These are phyloP conservation scores for Aleiodes testaceus DNA, from an alignment of 2,888 invertebrate species.

Conservation along the genomic window DNA sequence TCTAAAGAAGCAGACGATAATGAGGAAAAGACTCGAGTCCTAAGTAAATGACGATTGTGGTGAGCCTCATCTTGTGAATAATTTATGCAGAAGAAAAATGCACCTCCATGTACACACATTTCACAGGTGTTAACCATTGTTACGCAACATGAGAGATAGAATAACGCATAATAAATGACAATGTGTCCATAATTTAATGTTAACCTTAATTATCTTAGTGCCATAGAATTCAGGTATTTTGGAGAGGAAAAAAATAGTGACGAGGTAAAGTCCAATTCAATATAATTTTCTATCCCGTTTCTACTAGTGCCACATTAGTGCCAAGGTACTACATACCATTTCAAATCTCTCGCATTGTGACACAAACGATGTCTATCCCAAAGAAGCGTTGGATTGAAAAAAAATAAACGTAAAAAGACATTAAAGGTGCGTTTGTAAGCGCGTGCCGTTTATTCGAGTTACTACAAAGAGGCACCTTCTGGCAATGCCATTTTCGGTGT, in stretches of 20 bases:
- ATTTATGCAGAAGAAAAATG: neutral
- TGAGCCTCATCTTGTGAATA: neutral
- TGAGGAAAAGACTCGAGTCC: neutral
- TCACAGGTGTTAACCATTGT: conserved; percentile 30
- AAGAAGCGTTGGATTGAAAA: conserved; percentile 8
- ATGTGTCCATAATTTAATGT: neutral
- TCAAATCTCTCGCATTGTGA: conserved; percentile 34
- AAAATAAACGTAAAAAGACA: conserved; percentile 7
- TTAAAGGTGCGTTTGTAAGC: conserved; percentile 13
- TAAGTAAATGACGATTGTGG: conserved; percentile 12
- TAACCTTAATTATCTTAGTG: conserved; percentile 4
- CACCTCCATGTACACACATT: too few relatives aligned
- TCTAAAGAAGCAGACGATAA: neutral
- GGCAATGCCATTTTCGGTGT: conserved; percentile 17
- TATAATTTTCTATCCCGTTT: conserved; percentile 32
- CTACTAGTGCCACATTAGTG: conserved; percentile 44
- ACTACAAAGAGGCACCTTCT: neutral
- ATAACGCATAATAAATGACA: conserved; percentile 36
- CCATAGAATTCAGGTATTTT: neutral
- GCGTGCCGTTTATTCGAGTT: neutral
- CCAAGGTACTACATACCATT: conserved; percentile 49
- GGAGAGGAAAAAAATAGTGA: neutral
- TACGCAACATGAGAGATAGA: conserved; percentile 28
- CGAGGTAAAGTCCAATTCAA: conserved; percentile 19
- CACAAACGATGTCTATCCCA: conserved; percentile 34